Base-by-base conservation (phyloP, 2,113 vertebrate species). In the Eurystomus gularis region DNA sequence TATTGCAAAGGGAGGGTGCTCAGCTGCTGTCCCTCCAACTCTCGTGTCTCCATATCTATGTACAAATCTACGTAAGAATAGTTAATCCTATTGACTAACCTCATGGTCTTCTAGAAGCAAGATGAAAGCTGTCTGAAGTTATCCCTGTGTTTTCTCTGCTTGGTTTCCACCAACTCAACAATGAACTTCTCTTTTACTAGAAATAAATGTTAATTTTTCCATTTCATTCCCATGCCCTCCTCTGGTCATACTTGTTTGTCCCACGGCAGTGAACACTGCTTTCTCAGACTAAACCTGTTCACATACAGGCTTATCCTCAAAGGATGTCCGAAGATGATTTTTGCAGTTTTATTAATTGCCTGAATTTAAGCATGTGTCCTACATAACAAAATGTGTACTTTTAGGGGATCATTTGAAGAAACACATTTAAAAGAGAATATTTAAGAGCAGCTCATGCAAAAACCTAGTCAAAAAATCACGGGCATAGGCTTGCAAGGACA, bases 11-110 rank as follows among this genome's bases (percentile, higher is more conserved):
- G 66, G 49, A 89, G 39, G 75, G 75, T n/a, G 19, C 66, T 78
- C 73, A n/a, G 70, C 84, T 69, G 61, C 21, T 37, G 69, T 64
- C 66, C 60, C 77, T 68, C 44, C 73, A 48, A 23, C 73, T 95
- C 78, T 24, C 3, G 2, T n/a, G 31, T 70, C 62, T 70, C 78
- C 18, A 17, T 76, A 54, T 88, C 93, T 80, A 39, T 40, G 54
- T 72, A 80, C 66, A 87, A 68, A 86, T 84, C 72, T 89, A 31
- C 58, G 77, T 54, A 94, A 82, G 95, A 91, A 75, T 17, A 94
- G 65, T 76, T 96, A 93, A 96, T 94, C 62, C 80, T 73, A 40
- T 88, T 84, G 73, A 71, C 73, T 90, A 73, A 65, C 62, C 8
- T 37, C 62, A 44, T 48, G 70, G 6, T 71, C 44, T 76, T 86